Conservation (phyloP, 2,797 vertebrate species). For the Chrysocyon brachyurus region DNA sequence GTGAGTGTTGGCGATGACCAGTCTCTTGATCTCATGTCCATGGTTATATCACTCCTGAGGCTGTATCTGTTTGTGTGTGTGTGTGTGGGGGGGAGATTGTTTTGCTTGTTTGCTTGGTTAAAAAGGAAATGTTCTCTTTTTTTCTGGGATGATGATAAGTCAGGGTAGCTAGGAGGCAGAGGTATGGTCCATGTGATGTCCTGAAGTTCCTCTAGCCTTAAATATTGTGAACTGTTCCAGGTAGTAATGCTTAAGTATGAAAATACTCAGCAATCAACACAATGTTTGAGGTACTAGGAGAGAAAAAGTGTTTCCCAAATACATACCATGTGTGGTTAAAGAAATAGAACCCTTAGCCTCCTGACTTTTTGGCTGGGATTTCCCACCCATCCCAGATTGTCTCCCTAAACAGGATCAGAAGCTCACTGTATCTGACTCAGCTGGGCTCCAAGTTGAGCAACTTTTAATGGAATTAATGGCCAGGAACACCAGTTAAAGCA, state of each 20-base stretch:
- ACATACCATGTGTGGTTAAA: neutral
- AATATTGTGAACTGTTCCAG: neutral
- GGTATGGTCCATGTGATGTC: neutral
- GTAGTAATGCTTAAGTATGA: neutral
- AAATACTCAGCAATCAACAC: neutral
- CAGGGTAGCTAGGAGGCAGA: neutral
- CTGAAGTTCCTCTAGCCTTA: neutral
- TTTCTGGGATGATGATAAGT: neutral
- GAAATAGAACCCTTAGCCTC: neutral
- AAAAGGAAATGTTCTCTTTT: neutral
- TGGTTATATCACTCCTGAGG: neutral
- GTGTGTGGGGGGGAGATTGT: neutral
- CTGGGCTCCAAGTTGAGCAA: conserved; percentile 43
- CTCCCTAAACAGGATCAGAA: neutral
- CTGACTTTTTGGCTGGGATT: neutral
- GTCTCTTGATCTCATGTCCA: neutral
- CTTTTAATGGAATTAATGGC: conserved; percentile 78
- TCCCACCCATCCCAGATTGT: neutral
- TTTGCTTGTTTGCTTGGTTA: neutral
- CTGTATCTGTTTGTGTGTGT: neutral
- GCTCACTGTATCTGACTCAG: neutral
- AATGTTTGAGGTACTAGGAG: neutral
- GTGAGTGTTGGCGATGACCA: neutral
- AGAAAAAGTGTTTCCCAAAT: conserved; percentile 39
- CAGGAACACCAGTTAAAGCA: conserved; percentile 64